These are phyloP conservation scores for Cochlearius cochlearius DNA, from an alignment of 2,113 vertebrate species.

Conservation along the genomic window DNA sequence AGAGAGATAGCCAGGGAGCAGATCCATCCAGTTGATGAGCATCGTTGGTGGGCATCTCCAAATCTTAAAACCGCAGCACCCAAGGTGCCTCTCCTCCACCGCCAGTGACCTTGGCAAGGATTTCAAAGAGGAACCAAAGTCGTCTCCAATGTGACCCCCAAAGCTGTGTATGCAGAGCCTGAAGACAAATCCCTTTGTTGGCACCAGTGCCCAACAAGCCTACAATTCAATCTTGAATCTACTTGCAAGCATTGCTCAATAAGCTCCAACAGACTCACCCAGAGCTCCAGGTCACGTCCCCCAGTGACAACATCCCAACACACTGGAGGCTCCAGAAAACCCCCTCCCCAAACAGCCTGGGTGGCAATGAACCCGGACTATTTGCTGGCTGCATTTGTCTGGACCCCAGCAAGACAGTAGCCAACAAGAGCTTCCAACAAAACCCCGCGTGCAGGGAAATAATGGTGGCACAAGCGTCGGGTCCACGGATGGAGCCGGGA, in stretches of 20 bases:
- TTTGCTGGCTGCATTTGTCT: background rate
- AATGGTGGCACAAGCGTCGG: background rate
- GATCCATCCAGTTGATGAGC: background rate
- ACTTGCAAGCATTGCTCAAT: background rate
- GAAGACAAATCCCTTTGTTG: background rate
- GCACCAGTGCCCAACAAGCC: background rate
- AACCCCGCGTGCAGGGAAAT: background rate
- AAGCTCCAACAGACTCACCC: background rate
- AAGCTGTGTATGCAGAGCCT: background rate
- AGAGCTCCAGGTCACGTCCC: background rate
- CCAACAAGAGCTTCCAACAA: background rate
- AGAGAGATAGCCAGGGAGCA: background rate
- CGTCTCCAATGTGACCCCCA: background rate
- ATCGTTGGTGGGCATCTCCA: background rate
- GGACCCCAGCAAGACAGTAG: background rate
- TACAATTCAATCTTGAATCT: fast-evolving
- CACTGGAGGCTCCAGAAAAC: background rate
- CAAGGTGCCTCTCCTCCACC: background rate
- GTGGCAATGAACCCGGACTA: background rate
- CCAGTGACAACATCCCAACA: background rate
- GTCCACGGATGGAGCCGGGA: background rate
- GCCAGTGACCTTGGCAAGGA: fast-evolving
- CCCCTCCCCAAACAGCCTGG: background rate
- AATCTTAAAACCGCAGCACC: fast-evolving
- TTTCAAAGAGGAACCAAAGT: background rate